phyloP scores from a whole-genome alignment of 2,797 vertebrate genomes.

The Falco berigora region DNA sequence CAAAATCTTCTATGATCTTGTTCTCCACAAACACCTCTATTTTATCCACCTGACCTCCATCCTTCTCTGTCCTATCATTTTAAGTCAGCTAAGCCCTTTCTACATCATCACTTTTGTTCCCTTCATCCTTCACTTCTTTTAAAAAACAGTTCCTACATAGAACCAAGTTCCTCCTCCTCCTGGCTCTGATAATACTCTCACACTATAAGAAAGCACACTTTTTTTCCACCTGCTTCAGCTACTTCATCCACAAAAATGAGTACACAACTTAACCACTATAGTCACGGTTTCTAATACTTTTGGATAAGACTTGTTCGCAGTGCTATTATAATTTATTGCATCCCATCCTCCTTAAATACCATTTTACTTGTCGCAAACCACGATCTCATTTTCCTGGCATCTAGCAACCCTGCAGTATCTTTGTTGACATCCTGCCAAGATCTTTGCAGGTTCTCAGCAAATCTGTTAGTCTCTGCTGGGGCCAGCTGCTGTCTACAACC shows the following conservation, averaged over 20 bases:
- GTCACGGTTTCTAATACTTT: background rate
- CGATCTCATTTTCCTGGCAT: conserved; percentile 46
- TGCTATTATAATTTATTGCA: conserved; percentile 31
- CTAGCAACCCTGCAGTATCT: conserved; percentile 50
- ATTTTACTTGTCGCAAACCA: conserved; percentile 24
- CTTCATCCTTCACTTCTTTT: background rate
- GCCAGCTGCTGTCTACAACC: conserved; percentile 61
- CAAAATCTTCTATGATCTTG: background rate
- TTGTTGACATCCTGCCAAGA: conserved; percentile 51
- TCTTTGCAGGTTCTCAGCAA: conserved; percentile 63
- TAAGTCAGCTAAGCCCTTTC: background rate
- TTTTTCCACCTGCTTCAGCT: background rate
- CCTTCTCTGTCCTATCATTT: background rate
- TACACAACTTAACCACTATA: background rate
- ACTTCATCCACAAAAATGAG: background rate
- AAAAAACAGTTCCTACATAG: background rate
- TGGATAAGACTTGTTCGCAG: background rate
- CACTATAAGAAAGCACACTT: background rate
- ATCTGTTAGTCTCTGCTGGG: conserved; percentile 57
- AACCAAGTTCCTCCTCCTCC: background rate
- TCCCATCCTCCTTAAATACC: conserved; percentile 26
- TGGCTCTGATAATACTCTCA: background rate
- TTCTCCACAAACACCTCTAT: background rate
- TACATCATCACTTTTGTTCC: background rate
- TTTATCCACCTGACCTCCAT: background rate